Base-by-base conservation (phyloP, 2,888 invertebrate genomes). In the Nomada ferruginata region DNA sequence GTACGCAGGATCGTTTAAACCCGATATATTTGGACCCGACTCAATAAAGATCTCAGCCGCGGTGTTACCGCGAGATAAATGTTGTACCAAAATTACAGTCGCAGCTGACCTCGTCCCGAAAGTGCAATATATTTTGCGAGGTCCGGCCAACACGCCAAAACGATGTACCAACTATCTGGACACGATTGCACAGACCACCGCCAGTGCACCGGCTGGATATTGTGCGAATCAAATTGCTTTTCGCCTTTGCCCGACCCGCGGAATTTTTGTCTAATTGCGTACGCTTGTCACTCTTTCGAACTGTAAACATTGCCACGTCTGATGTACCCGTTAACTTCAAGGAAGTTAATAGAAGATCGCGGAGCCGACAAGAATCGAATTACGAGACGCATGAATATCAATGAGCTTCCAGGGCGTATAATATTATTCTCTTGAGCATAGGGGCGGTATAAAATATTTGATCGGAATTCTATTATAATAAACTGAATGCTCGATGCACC, bases 81-180 rank as follows among this genome's bases (percentile, higher is more conserved):
- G 87, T 86, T 86, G 87, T 80, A 85, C 70, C 82, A 82, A 86
- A 86, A 90, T 90, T 90, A 89, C 89, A 90, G 87, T 90, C 87
- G 90, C 89, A 88, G 90, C 90, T 84, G 90, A 89, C 83, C 86
- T 86, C 87, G 85, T 89, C 90, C 90, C 89, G 87, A 89, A 90
- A 90, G 90, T 90, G 86, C 90, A 86, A 90, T 89, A 90, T 85
- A 90, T 90, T 90, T 90, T 65, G 70, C 59, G 65, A 70, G 78
- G 63, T 76, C 70, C 68, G 55, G 82, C 85, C 73, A 83, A 86
- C 88, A 86, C 79, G 85, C 78, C 85, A 71, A 87, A 87, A 87
- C 86, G 87, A 82, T 86, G 87, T 86, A 85, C 82, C 72, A 59
- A 47, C 79, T 75, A 74, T 85, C 72, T 72, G 69, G 75, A 87